Evolutionary conservation across 2,888 invertebrate genomes (phyloP), one percentile per base, ranked within the genome.

Genomic region (Hartigia nigra): DNA sequence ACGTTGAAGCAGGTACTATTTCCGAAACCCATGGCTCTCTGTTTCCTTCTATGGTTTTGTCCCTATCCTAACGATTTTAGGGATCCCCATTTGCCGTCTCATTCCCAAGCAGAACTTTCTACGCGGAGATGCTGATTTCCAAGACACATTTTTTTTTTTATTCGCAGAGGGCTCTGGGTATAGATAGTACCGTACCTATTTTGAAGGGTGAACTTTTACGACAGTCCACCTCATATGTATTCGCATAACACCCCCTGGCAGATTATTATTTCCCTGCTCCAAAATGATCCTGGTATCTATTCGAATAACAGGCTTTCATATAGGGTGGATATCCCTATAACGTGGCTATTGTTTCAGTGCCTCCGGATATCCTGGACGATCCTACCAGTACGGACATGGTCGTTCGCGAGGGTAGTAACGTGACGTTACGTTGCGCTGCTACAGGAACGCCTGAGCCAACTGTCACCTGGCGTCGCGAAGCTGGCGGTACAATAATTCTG

Each of bases 381-480:
- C 96, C 96, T 70, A 97, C 97, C 77, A 97, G 96, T 90, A 95
- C 96, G 83, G 97, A 97, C 92, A 96, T 96, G 93, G 95, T 96
- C 81, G 97, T 97, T 12, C 92, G 96, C 69, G 98, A 97, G 91
- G 97, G 97, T 34, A 95, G 95, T 83, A 97, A 97, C 88, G 97
- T 98, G 77, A 96, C 96, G 80, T 93, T 98, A 77, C 94, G 95
- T 31, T 98, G 98, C 90, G 96, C 96, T 23, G 98, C 97, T 0
- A 96, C 96, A 77, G 97, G 98, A 9, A 95, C 96, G 31, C 98
- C 98, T 0, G 93, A 94, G 77, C 98, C 98, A 0, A 95, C 94
- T 23, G 97, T 98, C 83, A 96, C 95, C 78, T 98, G 98, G 98
- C 93, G 96, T 82, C 93, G 97, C 70, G 97, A 97, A 91, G 95